These are phyloP conservation scores for Acropternis orthonyx DNA, from an alignment of 2,797 vertebrate species.

Conservation along the genomic window DNA sequence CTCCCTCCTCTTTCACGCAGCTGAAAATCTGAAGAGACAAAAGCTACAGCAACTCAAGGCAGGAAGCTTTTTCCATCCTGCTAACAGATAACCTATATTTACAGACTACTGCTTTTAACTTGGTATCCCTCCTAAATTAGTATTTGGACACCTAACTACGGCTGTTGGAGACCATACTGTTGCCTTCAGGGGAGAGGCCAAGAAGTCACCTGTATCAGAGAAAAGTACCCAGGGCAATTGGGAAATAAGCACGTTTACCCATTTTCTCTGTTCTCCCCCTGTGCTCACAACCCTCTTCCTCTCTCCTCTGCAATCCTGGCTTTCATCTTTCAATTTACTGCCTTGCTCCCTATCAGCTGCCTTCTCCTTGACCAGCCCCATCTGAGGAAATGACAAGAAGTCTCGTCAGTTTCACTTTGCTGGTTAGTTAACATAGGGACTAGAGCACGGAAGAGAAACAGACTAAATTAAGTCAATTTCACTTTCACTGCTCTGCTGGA, in stretches of 20 bases:
- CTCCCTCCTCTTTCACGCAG: not conserved
- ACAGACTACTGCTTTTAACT: not conserved
- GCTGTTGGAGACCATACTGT: not conserved
- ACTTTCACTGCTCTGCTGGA: conserved; percentile 56
- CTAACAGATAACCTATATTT: not conserved
- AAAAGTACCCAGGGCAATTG: not conserved
- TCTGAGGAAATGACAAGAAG: conserved; percentile 30
- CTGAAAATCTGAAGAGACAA: not conserved
- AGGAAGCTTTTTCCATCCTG: not conserved
- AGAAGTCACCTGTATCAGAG: not conserved
- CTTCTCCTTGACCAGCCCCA: conserved; percentile 48
- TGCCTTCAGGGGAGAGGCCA: not conserved
- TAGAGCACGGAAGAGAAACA: conserved; percentile 55
- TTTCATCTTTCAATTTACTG: conserved; percentile 41
- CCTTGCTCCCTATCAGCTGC: conserved; percentile 39
- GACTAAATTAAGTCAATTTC: conserved; percentile 58
- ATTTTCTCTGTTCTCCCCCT: not conserved
- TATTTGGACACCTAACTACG: not conserved
- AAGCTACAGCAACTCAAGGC: not conserved
- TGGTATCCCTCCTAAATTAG: not conserved
- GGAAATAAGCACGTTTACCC: not conserved
- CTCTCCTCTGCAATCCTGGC: not conserved
- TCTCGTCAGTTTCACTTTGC: conserved; percentile 57
- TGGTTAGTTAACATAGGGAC: conserved; percentile 36
- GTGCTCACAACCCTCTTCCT: not conserved